Percentiles rank a stretch among this genome's conserved stretches.
Conservation (phyloP, 2,113 vertebrate genomes). For the Cheilinus undulatus region DNA sequence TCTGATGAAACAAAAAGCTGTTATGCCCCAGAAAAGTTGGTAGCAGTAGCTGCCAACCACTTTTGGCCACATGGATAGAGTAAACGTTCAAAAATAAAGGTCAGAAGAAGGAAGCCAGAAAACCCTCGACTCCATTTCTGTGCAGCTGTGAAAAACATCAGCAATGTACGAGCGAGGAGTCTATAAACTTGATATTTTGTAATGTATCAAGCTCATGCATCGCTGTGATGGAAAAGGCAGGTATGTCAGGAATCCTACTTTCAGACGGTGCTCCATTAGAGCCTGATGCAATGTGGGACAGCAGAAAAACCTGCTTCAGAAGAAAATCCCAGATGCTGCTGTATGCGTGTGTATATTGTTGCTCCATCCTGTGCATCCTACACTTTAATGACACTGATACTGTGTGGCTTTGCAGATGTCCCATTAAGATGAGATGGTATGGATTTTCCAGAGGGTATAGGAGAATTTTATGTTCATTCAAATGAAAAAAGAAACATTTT, state of each 20-base stretch:
- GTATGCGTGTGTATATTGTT: neutral
- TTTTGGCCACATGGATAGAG: constrained; percentile 40
- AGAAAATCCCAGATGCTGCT: constrained; percentile 72
- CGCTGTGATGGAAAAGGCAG: constrained; percentile 80
- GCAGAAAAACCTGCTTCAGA: constrained; percentile 39
- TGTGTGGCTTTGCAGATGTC: constrained; percentile 60
- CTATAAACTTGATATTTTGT: constrained; percentile 73
- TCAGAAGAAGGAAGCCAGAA: constrained; percentile 21
- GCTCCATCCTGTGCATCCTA: constrained; percentile 66
- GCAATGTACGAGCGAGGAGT: constrained; percentile 55
- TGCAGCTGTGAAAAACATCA: constrained; percentile 71
- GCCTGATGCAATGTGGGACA: constrained; percentile 70
- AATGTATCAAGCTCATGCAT: constrained; percentile 65
- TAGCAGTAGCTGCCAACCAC: constrained; percentile 37
- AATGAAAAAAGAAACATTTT: constrained; percentile 42
- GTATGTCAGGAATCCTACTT: constrained; percentile 78
- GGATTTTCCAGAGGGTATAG: constrained; percentile 63
- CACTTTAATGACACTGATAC: constrained; percentile 65
- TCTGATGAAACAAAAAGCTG: constrained; percentile 54
- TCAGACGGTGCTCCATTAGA: constrained; percentile 65
- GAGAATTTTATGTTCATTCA: constrained; percentile 26
- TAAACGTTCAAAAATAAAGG: constrained; percentile 34
- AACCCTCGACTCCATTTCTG: constrained; percentile 44
- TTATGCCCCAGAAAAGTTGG: constrained; percentile 41
- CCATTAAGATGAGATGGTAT: constrained; percentile 59